Evolutionary conservation across 2,797 vertebrate species (phyloP).

Genomic region (Acanthurus tractus): DNA sequence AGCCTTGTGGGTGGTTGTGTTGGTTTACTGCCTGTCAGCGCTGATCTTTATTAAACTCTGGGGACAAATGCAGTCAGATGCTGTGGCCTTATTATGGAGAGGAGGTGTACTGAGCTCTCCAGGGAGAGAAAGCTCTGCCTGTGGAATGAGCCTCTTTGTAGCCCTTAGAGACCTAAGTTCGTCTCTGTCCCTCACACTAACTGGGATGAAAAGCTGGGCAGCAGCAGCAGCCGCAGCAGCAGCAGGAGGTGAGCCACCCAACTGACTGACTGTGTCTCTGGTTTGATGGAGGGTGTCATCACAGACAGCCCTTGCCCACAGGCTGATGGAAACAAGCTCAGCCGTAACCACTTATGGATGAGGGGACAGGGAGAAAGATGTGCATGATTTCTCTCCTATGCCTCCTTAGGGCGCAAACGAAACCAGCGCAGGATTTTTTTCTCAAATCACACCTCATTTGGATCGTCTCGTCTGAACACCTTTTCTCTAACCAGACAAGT

Average conservation of each 20-base stretch:
- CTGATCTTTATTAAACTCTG: slow-evolving; percentile 88
- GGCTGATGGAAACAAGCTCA: slow-evolving; percentile 79
- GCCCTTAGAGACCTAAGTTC: slow-evolving; percentile 69
- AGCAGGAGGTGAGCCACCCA: slow-evolving; percentile 28
- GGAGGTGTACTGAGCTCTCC: slow-evolving; percentile 52
- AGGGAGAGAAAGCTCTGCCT: slow-evolving; percentile 51
- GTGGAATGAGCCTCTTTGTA: slow-evolving; percentile 64
- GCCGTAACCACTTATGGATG: slow-evolving; percentile 74
- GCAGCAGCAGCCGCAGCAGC: slow-evolving; percentile 30
- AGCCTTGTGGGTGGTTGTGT: slow-evolving; percentile 82
- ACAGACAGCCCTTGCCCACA: slow-evolving; percentile 73
- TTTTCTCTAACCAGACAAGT: slow-evolving; percentile 57
- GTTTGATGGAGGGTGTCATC: slow-evolving; percentile 79
- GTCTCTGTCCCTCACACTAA: slow-evolving; percentile 68
- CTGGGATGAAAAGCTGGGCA: slow-evolving; percentile 72
- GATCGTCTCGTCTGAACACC: slow-evolving; percentile 39
- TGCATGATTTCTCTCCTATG: slow-evolving; percentile 66
- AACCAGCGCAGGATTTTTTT: slow-evolving; percentile 40
- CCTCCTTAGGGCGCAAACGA: slow-evolving; percentile 52
- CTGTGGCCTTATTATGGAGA: slow-evolving; percentile 84
- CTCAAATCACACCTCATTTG: slow-evolving; percentile 73
- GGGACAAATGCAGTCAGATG: slow-evolving; percentile 85
- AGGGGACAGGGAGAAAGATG: slow-evolving; percentile 66
- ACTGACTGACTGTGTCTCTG: slow-evolving; percentile 45
- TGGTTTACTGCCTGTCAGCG: slow-evolving; percentile 85